Evolutionary conservation across 2,888 invertebrate genomes (phyloP), one percentile per base, ranked within the genome.

Genomic region (Sinhomidia bicolor): DNA sequence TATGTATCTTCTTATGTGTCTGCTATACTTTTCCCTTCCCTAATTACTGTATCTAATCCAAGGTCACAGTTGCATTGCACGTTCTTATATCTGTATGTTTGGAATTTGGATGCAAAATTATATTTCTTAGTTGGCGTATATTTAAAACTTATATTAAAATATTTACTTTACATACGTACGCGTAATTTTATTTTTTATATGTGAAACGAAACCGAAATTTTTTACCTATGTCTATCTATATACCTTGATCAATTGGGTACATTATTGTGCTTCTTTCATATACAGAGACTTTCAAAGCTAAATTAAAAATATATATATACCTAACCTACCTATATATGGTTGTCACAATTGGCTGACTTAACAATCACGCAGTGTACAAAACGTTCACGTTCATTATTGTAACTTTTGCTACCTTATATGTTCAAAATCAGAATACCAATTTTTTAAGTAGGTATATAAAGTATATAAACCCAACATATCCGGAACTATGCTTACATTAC

Each of bases 201-300:
- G 23, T 47, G 51, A 82, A 68, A 26, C 14, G 23, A 76, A 14
- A 47, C 51, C 47, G 14, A 47, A 76, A 76, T 76, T 68, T 71
- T 65, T 10, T 23, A 36, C 14, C 57, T 60, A 60, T 26, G 12
- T 47, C 12, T 29, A n/a, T n/a, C n/a, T n/a, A n/a, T n/a, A n/a
- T n/a, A 68, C 65, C 62, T 44, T 62, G 80, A 62, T 62, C 80
- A 62, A 80, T 60, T 80, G 62, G 57, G 80, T 80, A 82, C 54
- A 29, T 68, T 65, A 65, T 36, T 65, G 32, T 65, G 82, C 82
- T 82, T 82, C 82, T 82, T 68, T 82, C 82, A 82, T 20, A 23
- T 32, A 36, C 68, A 68, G 68, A 82, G 82, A 71, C 82, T 82
- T 82, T 82, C 36, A 71, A 44, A 65, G 54, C 10, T 51, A 57